phyloP scores from a whole-genome alignment of 2,113 vertebrate species.

The Nanorana parkeri region DNA sequence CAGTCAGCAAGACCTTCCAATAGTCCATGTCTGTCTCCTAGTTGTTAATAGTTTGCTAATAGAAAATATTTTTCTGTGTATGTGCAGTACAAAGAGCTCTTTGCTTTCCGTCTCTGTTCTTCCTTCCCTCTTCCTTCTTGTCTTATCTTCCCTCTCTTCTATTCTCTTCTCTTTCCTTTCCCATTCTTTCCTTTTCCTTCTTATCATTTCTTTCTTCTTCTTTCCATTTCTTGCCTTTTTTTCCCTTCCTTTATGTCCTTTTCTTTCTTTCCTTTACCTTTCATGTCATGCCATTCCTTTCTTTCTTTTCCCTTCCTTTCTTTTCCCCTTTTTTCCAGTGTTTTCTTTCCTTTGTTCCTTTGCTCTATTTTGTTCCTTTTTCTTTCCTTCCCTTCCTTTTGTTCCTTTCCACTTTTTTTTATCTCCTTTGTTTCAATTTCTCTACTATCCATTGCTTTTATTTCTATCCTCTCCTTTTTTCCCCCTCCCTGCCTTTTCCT shows the following conservation, averaged over 20 bases:
- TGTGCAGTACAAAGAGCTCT: no score
- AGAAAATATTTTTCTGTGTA: neutral
- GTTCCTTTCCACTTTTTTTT: neutral
- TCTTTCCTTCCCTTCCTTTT: neutral
- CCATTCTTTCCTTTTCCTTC: neutral
- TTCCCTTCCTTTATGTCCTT: neutral
- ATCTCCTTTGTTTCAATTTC: neutral
- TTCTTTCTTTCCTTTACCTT: neutral
- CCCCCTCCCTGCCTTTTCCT: neutral
- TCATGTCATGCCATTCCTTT: neutral
- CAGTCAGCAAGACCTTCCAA: neutral
- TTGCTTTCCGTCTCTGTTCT: no score
- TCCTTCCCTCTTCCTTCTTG: no score
- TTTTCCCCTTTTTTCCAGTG: neutral
- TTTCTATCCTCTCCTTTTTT: neutral
- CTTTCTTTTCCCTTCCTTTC: neutral
- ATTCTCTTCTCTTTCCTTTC: no score
- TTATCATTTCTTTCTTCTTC: neutral
- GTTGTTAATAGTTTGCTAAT: neutral
- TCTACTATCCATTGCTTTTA: neutral
- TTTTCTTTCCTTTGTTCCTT: neutral
- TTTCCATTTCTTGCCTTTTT: neutral
- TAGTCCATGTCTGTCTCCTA: neutral
- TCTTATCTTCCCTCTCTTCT: no score
- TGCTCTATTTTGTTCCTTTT: neutral